phyloP scores from a whole-genome alignment of 1,140 invertebrate genomes.

The Papilio xuthus region DNA sequence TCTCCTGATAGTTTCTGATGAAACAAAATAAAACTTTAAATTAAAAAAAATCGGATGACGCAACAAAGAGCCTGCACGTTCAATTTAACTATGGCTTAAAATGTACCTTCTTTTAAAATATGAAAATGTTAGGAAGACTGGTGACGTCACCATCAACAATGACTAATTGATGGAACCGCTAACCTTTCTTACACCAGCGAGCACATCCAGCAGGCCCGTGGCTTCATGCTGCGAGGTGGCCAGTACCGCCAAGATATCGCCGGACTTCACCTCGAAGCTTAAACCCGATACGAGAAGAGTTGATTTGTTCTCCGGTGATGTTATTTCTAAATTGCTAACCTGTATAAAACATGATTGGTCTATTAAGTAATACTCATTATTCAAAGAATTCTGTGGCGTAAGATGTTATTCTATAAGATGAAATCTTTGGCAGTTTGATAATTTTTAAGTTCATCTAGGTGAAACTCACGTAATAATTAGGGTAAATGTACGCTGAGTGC shows the following conservation, averaged over 20 bases:
- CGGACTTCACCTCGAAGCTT: slow-evolving; percentile 88
- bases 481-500: slow-evolving; percentile 83
- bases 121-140: too few species aligned
- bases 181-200: slow-evolving; percentile 87
- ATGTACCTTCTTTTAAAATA: too few species aligned
- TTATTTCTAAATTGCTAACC: slow-evolving; percentile 82
- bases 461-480: slow-evolving; percentile 83
- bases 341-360: slow-evolving; percentile 42
- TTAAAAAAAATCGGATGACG: too few species aligned
- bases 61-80: too few species aligned
- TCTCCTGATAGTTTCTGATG: slow-evolving; percentile 86
- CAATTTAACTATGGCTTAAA: too few species aligned
- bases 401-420: neutral
- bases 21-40: neutral
- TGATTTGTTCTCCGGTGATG: slow-evolving; percentile 79
- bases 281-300: slow-evolving; percentile 77
- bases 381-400: neutral
- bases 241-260: slow-evolving; percentile 94
- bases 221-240: slow-evolving; percentile 91
- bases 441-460: too few species aligned
- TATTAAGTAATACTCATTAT: slow-evolving; percentile 3
- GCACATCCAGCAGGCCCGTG: slow-evolving; percentile 89
- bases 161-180: slow-evolving; percentile 5
- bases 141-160: neutral
- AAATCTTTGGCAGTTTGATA: neutral